phyloP scores from a whole-genome alignment of 2,888 invertebrate genomes.

The Thelaira solivaga region DNA sequence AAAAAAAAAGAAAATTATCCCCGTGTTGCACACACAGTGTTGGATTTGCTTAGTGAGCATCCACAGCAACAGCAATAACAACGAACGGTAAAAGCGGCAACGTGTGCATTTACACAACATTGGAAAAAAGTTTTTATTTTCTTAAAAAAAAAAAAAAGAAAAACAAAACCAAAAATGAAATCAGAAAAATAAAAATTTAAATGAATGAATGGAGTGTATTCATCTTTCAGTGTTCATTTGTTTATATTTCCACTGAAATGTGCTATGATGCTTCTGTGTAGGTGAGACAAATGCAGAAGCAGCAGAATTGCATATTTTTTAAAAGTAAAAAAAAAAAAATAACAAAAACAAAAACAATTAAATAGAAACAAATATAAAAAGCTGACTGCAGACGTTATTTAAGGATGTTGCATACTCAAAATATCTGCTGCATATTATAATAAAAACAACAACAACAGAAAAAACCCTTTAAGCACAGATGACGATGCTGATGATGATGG shows the following conservation, averaged over 20 bases:
- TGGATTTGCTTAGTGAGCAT: slow-evolving; percentile 40
- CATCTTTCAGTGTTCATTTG: neutral
- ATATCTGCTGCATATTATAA: slow-evolving; percentile 35
- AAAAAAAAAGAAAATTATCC: slow-evolving; percentile 9
- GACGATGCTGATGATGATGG: neutral
- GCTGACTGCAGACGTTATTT: slow-evolving; percentile 54
- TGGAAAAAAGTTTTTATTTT: neutral
- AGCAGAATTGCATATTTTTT: slow-evolving; percentile 40
- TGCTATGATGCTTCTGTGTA: slow-evolving; percentile 17
- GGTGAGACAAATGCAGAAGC: slow-evolving; percentile 39
- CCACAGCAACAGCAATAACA: slow-evolving; percentile 18
- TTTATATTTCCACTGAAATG: neutral
- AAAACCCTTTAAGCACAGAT: neutral
- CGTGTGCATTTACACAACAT: slow-evolving; percentile 44
- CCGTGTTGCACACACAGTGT: slow-evolving; percentile 21
- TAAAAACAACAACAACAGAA: neutral
- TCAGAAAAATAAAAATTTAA: too few relatives aligned
- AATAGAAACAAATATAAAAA: slow-evolving; percentile 31
- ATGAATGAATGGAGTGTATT: slow-evolving; percentile 43
- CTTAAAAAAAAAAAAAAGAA: too few relatives aligned
- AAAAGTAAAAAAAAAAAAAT: slow-evolving; percentile 2
- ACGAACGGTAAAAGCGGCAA: neutral
- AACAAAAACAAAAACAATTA: slow-evolving; percentile 5
- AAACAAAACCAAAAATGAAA: too few relatives aligned
- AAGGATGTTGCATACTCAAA: slow-evolving; percentile 55